Conservation (phyloP, 2,888 invertebrate species). For the Acanthococcus lagerstroemiae region DNA sequence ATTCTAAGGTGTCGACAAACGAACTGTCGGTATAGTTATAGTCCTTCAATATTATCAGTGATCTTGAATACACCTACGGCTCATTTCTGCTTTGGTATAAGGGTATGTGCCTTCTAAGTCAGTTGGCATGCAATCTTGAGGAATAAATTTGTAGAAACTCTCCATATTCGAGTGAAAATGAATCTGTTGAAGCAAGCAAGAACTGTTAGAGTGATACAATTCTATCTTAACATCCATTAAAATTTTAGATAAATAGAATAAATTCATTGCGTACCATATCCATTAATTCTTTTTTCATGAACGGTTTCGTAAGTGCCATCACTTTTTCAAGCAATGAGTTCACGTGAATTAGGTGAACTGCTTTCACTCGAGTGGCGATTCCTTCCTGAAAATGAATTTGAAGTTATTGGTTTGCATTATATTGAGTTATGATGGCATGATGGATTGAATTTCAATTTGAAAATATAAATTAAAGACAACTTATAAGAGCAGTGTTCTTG, state of each 20-base stretch:
- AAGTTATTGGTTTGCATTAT: too few relatives aligned
- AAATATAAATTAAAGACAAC: too few relatives aligned
- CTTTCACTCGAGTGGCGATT: constrained; percentile 44
- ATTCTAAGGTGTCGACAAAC: too few relatives aligned
- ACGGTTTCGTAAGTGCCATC: constrained; percentile 33
- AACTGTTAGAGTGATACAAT: neutral
- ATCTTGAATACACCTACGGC: constrained; percentile 1
- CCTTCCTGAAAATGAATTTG: constrained; percentile 36
- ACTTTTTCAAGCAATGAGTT: constrained; percentile 33
- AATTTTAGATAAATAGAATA: too few relatives aligned
- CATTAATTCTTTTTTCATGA: constrained; percentile 34
- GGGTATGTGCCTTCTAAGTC: constrained; percentile 35
- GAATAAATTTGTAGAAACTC: constrained; percentile 32
- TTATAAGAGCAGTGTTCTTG: too few relatives aligned
- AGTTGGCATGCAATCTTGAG: constrained; percentile 33
- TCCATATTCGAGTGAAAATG: constrained; percentile 34
- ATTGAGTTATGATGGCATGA: too few relatives aligned
- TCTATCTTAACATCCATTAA: neutral
- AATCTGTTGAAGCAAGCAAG: constrained; percentile 31
- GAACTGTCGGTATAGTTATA: too few relatives aligned
- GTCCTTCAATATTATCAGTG: neutral
- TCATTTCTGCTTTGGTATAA: constrained; percentile 11
- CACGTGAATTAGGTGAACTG: constrained; percentile 54
- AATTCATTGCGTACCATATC: constrained; percentile 29
- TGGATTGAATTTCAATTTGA: too few relatives aligned